Percentiles rank a stretch among this genome's conserved stretches.
These are phyloP conservation scores for Mormyrus proboscirostris DNA, from an alignment of 2,797 vertebrate species.

Conservation along the genomic window DNA sequence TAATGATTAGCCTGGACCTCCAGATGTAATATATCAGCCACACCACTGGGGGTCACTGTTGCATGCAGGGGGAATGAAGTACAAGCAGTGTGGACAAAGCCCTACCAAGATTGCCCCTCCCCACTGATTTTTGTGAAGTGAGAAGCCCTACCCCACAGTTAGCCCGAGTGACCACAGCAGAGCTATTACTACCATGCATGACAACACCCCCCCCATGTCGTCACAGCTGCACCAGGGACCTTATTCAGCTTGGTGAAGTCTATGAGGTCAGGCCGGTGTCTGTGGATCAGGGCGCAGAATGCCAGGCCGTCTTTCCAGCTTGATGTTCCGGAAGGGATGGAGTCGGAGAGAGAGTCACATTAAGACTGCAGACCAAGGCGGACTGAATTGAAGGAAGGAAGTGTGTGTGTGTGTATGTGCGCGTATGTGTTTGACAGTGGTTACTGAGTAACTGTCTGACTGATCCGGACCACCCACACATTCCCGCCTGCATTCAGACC, in stretches of 20 bases:
- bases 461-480: background rate
- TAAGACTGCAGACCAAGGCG: slow-evolving; percentile 23
- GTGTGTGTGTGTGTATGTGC: no score
- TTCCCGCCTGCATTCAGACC: background rate
- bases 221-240: slow-evolving; percentile 56
- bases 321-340: slow-evolving; percentile 49
- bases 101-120: background rate
- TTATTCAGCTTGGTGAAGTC: slow-evolving; percentile 99
- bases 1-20: background rate
- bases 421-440: background rate
- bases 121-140: background rate
- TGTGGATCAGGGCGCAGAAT: slow-evolving; percentile 97
- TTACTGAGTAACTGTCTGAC: background rate
- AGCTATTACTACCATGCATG: background rate
- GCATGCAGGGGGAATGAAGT: background rate
- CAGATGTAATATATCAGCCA: background rate
- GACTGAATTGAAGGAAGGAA: background rate
- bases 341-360: slow-evolving; percentile 39
- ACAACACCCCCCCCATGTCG: background rate
- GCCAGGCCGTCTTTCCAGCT: slow-evolving; percentile 99
- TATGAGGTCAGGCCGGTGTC: slow-evolving; percentile 98
- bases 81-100: background rate
- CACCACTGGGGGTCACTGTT: background rate
- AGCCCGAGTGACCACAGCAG: background rate
- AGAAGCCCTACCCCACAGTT: background rate